These are phyloP conservation scores for Gerris lacustris DNA, from an alignment of 2,888 invertebrate genomes.

Conservation along the genomic window DNA sequence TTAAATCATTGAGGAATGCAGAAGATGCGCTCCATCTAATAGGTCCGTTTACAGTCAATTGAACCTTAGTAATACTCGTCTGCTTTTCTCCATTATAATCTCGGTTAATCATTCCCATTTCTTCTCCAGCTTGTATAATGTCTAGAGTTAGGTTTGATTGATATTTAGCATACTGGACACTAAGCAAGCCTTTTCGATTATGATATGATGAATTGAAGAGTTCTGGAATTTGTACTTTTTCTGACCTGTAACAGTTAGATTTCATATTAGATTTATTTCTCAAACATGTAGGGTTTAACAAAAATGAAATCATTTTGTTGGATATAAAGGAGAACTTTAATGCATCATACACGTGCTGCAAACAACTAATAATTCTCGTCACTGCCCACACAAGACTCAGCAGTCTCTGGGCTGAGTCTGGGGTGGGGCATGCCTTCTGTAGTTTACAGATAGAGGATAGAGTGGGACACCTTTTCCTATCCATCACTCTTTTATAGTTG, in stretches of 20 bases:
- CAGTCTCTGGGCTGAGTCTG: too few species aligned
- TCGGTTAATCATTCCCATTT: slow-evolving; percentile 16
- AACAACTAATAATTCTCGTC: too few species aligned
- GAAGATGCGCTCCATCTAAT: slow-evolving; percentile 22
- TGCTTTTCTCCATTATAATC: slow-evolving; percentile 22
- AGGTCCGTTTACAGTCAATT: slow-evolving; percentile 16
- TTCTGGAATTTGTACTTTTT: slow-evolving; percentile 14
- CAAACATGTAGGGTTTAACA: too few species aligned
- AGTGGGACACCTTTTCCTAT: too few species aligned
- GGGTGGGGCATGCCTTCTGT: too few species aligned
- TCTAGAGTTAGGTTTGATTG: slow-evolving; percentile 42
- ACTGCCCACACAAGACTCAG: too few species aligned
- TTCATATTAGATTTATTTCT: too few species aligned
- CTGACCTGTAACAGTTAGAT: slow-evolving; percentile 4
- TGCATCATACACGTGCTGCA: too few species aligned
- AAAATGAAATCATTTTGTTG: too few species aligned
- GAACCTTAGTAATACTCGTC: slow-evolving; percentile 10
- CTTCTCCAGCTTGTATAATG: slow-evolving; percentile 14
- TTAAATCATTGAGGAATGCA: slow-evolving; percentile 20
- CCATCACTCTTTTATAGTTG: too few species aligned
- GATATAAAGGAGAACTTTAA: too few species aligned
- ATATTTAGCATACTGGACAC: slow-evolving; percentile 10
- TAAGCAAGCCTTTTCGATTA: slow-evolving; percentile 14
- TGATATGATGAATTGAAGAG: slow-evolving; percentile 8
- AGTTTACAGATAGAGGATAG: too few species aligned